Evolutionary conservation across 2,113 vertebrate genomes (phyloP).

Genomic region (Paracanthobrama guichenoti): DNA sequence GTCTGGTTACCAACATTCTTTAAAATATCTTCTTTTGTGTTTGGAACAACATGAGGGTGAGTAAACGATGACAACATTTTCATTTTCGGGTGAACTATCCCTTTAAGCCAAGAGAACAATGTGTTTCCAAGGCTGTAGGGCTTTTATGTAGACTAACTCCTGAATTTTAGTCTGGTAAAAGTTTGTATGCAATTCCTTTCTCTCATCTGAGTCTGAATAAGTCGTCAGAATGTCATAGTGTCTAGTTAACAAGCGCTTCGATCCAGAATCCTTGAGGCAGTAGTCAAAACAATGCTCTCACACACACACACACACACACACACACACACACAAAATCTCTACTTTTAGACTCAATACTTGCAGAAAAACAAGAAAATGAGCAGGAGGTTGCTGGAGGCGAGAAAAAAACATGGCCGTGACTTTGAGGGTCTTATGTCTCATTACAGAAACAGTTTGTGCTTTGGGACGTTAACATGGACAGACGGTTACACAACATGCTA

Average conservation of each 20-base stretch:
- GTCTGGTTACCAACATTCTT: too few relatives aligned
- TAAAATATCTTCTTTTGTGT: too few relatives aligned
- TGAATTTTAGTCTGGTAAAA: slow-evolving; percentile 14
- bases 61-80: too few relatives aligned
- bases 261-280: slow-evolving; percentile 32
- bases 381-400: slow-evolving; percentile 1
- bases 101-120: not conserved
- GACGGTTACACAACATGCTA: slow-evolving; percentile 33
- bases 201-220: slow-evolving; percentile 6
- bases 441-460: slow-evolving; percentile 32
- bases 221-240: not conserved
- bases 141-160: not conserved
- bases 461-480: slow-evolving; percentile 29
- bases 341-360: slow-evolving; percentile 39
- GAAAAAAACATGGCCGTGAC: slow-evolving; percentile 20
- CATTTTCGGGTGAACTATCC: too few relatives aligned
- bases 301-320: not conserved
- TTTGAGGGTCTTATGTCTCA: slow-evolving; percentile 9
- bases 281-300: slow-evolving; percentile 40
- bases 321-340: not conserved
- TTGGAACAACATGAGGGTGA: too few relatives aligned
- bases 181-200: not conserved
- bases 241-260: not conserved
- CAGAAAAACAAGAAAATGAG: slow-evolving; percentile 29
- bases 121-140: not conserved